phyloP scores from a whole-genome alignment of 2,113 vertebrate species.

The Otocyon megalotis region DNA sequence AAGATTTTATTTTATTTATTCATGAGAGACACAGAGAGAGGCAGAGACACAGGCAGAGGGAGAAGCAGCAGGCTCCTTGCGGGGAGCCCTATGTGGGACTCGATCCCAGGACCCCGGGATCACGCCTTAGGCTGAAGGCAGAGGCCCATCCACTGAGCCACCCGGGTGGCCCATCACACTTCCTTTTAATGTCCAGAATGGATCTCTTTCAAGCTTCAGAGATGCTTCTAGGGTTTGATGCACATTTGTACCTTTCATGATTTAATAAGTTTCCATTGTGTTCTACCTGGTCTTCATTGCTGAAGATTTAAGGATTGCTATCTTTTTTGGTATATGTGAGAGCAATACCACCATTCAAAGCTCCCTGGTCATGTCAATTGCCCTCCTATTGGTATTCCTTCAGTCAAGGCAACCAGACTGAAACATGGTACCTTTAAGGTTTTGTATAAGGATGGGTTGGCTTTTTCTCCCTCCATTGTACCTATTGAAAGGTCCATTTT shows the following conservation, averaged over 20 bases:
- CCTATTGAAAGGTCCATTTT: conserved; percentile 61
- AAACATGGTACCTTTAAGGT: conserved; percentile 35
- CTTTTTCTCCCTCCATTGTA: neutral
- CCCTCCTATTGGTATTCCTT: conserved; percentile 36
- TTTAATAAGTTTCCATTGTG: conserved; percentile 53
- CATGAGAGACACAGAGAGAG: no score
- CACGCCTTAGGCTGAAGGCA: no score
- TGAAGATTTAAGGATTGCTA: neutral
- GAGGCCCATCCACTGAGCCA: no score
- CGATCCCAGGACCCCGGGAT: no score
- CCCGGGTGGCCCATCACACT: neutral
- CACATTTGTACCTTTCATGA: conserved; percentile 49
- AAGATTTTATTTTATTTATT: no score
- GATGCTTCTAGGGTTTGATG: conserved; percentile 60
- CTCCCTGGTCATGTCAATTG: neutral
- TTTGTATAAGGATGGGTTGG: conserved; percentile 61
- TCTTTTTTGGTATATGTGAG: conserved; percentile 59
- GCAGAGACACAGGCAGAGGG: no score
- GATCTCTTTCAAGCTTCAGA: conserved; percentile 49
- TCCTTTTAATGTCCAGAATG: conserved; percentile 60
- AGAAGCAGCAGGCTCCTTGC: no score
- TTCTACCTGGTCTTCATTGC: conserved; percentile 46
- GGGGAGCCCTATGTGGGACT: no score
- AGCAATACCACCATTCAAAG: neutral
- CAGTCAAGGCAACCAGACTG: conserved; percentile 41